Percentiles rank a stretch among this genome's conserved stretches.
Evolutionary conservation across 2,797 vertebrate genomes (phyloP).

Genomic region (Lepus townsendii): DNA sequence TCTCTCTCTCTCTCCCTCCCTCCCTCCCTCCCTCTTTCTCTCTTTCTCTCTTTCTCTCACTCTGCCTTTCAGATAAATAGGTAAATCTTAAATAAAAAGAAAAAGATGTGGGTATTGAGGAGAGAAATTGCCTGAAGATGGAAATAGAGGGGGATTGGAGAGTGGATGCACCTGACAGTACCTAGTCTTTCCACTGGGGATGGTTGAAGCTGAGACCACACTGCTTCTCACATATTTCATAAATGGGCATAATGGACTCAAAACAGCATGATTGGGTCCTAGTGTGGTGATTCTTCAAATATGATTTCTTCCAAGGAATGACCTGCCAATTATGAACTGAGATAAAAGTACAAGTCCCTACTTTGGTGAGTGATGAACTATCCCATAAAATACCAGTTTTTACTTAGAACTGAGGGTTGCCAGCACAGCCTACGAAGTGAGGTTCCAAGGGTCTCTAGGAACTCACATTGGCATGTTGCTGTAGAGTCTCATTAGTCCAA

Average conservation of each 20-base stretch:
- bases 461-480: background rate
- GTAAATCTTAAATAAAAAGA: too few species aligned
- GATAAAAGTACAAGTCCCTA: background rate
- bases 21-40: too few species aligned
- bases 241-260: background rate
- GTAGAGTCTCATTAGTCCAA: background rate
- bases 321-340: background rate
- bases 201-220: background rate
- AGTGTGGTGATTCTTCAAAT: background rate
- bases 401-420: background rate
- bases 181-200: background rate
- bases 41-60: too few species aligned
- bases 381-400: slow-evolving; percentile 17
- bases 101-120: background rate
- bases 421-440: background rate
- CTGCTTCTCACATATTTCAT: background rate
- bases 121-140: background rate
- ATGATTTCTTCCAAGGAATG: background rate
- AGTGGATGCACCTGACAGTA: background rate
- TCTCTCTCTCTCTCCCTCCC: too few species aligned
- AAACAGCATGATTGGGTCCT: background rate
- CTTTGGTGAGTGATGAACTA: background rate
- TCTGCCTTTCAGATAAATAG: too few species aligned
- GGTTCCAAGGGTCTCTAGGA: background rate
- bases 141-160: background rate